Conservation (phyloP, 2,113 vertebrate genomes). For the Hucho hucho region DNA sequence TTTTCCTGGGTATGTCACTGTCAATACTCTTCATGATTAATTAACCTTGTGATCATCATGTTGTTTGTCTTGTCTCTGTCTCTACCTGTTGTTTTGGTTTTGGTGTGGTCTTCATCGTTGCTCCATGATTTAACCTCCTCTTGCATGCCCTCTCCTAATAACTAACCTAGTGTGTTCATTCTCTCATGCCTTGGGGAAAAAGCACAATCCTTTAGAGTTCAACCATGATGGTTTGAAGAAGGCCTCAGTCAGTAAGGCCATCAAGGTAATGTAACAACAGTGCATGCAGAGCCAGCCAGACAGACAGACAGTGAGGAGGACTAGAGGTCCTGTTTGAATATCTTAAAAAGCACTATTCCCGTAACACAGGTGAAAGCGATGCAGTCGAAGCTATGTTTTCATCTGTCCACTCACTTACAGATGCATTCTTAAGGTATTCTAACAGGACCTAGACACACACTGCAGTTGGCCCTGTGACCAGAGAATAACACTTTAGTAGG, state of each 20-base stretch:
- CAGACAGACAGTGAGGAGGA: background rate
- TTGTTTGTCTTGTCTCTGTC: conserved; percentile 47
- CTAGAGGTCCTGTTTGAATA: background rate
- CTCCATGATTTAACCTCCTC: conserved; percentile 24
- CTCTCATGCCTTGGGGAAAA: conserved; percentile 81
- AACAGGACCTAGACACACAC: background rate
- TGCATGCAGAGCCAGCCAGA: background rate
- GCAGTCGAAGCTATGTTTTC: too few species aligned
- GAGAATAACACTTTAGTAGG: background rate
- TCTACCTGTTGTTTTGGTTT: conserved; percentile 15
- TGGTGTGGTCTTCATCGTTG: conserved; percentile 7
- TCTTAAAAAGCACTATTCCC: too few species aligned
- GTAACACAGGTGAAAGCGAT: too few species aligned
- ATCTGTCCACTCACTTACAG: too few species aligned
- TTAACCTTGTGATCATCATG: conserved; percentile 57
- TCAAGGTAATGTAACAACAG: conserved; percentile 85
- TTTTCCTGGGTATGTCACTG: background rate
- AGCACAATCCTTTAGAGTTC: conserved; percentile 97
- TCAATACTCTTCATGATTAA: conserved; percentile 16
- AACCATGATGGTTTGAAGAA: conserved; percentile 90
- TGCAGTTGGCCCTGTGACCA: background rate
- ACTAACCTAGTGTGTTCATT: conserved; percentile 71
- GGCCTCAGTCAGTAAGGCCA: conserved; percentile 86
- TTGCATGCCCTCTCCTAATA: conserved; percentile 49
- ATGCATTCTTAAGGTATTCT: too few species aligned